phyloP scores from a whole-genome alignment of 1,140 invertebrate genomes.

The Tribolium madens region DNA sequence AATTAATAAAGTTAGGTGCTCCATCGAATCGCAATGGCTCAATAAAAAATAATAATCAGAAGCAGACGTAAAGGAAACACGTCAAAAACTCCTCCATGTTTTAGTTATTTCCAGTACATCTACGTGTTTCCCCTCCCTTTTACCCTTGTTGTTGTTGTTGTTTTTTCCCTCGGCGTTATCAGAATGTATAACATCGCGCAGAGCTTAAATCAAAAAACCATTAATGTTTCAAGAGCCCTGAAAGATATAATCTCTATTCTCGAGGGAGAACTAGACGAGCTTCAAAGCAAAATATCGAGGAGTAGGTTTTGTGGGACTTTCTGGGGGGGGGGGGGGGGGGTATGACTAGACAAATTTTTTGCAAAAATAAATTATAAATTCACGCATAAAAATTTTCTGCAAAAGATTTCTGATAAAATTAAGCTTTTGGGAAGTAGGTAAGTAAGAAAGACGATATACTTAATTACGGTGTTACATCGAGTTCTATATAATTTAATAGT shows the following conservation, averaged over 20 bases:
- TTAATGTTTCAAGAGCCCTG: conserved; percentile 58
- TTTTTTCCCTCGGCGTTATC: conserved; percentile 51
- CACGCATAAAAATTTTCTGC: no score
- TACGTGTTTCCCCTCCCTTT: background rate
- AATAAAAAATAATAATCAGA: conserved; percentile 17
- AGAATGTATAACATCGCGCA: conserved; percentile 59
- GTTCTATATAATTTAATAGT: background rate
- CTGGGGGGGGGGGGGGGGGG: no score
- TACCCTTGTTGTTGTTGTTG: conserved; percentile 37
- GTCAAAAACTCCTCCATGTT: background rate
- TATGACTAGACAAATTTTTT: background rate
- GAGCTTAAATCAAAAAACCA: conserved; percentile 61
- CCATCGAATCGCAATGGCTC: background rate
- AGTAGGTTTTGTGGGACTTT: conserved; percentile 12
- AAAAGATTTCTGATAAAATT: background rate
- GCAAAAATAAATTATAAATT: conserved; percentile 4
- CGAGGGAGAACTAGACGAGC: conserved; percentile 33
- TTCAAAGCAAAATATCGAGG: conserved; percentile 37
- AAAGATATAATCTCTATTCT: conserved; percentile 59
- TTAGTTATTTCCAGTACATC: conserved; percentile 14
- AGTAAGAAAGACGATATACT: background rate
- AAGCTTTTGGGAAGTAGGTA: no score
- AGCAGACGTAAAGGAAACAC: background rate
- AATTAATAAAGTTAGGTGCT: conserved; percentile 2
- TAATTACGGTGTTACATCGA: background rate